Conservation (phyloP, 2,888 invertebrate species). For the Aphidoletes aphidimyza region DNA sequence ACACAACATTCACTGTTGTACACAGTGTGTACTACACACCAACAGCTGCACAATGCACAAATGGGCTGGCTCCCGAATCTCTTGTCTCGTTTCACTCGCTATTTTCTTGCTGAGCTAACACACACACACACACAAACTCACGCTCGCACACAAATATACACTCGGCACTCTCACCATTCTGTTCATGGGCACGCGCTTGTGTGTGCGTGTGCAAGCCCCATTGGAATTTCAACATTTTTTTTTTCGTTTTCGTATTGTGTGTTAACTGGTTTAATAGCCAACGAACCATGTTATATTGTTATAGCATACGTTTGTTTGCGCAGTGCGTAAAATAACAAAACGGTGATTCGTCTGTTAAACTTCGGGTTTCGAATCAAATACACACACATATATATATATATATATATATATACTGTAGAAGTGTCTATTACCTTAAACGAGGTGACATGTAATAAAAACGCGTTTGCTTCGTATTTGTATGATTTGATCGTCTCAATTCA, state of each 20-base stretch:
- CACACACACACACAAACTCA: no score
- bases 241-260: background rate
- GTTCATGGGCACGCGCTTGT: background rate
- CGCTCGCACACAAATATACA: no score
- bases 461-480: background rate
- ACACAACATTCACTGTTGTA: background rate
- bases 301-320: background rate
- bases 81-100: background rate
- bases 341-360: background rate
- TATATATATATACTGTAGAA: no score
- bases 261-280: constrained; percentile 11
- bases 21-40: no score
- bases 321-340: constrained; percentile 14
- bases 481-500: background rate
- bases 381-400: background rate
- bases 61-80: constrained; percentile 18
- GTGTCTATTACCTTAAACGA: constrained; percentile 23
- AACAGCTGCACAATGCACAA: constrained; percentile 48
- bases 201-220: background rate
- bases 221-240: background rate
- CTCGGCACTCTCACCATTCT: no score
- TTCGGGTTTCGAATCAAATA: background rate
- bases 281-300: background rate
- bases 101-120: no score
- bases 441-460: constrained; percentile 6